Evolutionary conservation across 2,113 vertebrate species (phyloP), one percentile per base, ranked within the genome.

Genomic region (Hemiscyllium ocellatum): DNA sequence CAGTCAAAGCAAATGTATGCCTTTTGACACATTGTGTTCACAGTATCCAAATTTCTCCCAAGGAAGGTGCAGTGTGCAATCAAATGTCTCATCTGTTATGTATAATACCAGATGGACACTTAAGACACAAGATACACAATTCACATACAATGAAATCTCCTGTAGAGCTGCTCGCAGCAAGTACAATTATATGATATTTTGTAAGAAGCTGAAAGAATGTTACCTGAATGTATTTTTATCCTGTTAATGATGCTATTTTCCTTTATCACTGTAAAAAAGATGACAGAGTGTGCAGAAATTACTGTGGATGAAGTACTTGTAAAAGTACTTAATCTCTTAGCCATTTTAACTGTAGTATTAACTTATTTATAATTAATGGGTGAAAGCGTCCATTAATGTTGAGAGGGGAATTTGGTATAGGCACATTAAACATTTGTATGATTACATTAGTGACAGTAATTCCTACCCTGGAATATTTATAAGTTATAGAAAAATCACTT

Each of bases 381-480:
- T 66, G 37, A 37, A 93, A 93, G 5, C 7, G 13, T 90, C 50
- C 50, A 56, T 90, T 90, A 15, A 61, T 12, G 52, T 13, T 8
- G 24, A 24, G 83, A n/a, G 87, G 33, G 87, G 87, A 61, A 61
- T 61, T 61, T 26, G 12, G 26, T 33, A 61, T n/a, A 13, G 56
- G 26, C 89, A 93, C 61, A 66, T 37, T 66, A 66, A 66, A 33
- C 89, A 65, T 66, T 93, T 66, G 89, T 24, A 93, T 66, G 89
- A 93, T 93, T 65, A 93, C n/a, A 68, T 37, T 65, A n/a, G 33
- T 93, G n/a, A 66, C 65, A 93, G 65, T 66, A 93, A 93, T 93
- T 93, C 37, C 89, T 20, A 93, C 19, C 17, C 61, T 93, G 61
- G 89, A 93, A 93, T 93, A 93, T 93, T 37, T 93, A 33, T 72